Evolutionary conservation across 1,140 invertebrate species (phyloP), one percentile per base, ranked within the genome.

Genomic region (Maniola jurtina): DNA sequence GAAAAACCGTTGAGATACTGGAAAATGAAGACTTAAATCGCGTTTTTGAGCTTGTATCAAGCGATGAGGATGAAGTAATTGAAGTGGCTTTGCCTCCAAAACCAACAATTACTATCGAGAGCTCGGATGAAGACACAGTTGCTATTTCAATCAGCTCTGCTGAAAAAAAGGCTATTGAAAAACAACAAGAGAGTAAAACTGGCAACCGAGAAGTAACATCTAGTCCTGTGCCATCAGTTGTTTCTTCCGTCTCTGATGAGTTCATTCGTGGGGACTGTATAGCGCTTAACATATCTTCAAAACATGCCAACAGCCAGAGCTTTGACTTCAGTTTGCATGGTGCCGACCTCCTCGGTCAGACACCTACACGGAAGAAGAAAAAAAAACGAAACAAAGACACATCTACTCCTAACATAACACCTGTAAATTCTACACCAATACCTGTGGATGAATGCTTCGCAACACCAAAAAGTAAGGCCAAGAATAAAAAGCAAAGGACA

Each of bases 241-340:
- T 91, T 3, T 92, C 91, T n/a, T 91, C 91, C 34, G 79, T 88
- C 14, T 92, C 90, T 52, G 91, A 92, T 80, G 91, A 92, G 14
- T 92, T 92, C 56, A 91, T 92, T 9, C 78, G 88, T 59, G 76
- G 81, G 64, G 91, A 92, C 61, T 91, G 89, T 70, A 86, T 89
- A 63, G 86, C 84, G 55, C 80, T 91, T 38, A 92, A 92, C 64
- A 91, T 92, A 65, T 90, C 91, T 59, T 83, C 86, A 16, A 76
- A 78, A 35, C 76, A 77, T 60, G 70, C 79, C 58, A 82, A 84
- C 61, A 84, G 86, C 45, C 79, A 80, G 60, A 89, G 79, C 55
- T 91, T 92, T 77, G 88, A 91, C 64, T 92, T 91, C 67, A 87
- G 83, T 64, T 80, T 91, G 10, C 89, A 91, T 74, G 90, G 88